Conservation (phyloP, 2,113 vertebrate species). For the Alligator sinensis region DNA sequence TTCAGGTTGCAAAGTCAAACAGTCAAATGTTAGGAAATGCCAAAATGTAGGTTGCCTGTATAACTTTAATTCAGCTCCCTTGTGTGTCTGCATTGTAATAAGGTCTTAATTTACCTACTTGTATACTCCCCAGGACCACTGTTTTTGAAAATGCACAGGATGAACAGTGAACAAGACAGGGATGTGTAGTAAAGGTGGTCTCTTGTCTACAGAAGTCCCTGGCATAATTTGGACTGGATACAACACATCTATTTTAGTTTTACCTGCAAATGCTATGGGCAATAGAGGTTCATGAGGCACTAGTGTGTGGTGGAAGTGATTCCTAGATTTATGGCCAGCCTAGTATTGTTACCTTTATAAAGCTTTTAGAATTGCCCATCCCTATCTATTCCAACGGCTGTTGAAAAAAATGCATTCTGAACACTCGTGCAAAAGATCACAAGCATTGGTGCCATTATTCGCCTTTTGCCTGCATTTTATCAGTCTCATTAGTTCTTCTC, state of each 20-base stretch:
- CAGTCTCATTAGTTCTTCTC: neutral
- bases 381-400: neutral
- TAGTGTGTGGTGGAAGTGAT: neutral
- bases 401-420: accelerated
- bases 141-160: neutral
- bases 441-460: neutral
- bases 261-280: neutral
- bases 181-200: neutral
- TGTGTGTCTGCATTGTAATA: neutral
- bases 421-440: neutral
- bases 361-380: neutral
- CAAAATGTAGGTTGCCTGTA: neutral
- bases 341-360: neutral
- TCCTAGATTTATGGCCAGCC: neutral
- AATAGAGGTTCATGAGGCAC: too few species aligned
- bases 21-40: neutral
- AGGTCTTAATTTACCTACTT: neutral
- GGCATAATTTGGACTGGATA: accelerated
- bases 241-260: neutral
- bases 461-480: neutral
- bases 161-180: neutral
- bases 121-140: neutral
- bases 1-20: neutral
- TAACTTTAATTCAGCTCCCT: neutral
- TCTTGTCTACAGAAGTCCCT: neutral